Percentiles rank a stretch among this genome's conserved stretches.
phyloP scores from a whole-genome alignment of 2,797 vertebrate species.

The Mallotus villosus region DNA sequence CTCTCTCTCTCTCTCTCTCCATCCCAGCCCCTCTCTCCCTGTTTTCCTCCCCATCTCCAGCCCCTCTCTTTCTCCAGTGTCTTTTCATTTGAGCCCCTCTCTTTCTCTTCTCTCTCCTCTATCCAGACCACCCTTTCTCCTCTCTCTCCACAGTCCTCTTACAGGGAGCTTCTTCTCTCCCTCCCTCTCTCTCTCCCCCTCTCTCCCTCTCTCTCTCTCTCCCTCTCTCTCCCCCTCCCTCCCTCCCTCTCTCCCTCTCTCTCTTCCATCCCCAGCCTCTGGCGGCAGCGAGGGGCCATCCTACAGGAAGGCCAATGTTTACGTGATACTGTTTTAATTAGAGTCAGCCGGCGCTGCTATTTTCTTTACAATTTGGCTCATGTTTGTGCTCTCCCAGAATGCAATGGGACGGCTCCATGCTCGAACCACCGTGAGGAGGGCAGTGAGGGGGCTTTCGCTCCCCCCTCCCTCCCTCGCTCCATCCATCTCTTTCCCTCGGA shows the following conservation, averaged over 20 bases:
- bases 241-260: not conserved
- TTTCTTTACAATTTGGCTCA: conserved; percentile 71
- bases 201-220: not conserved
- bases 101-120: conserved; percentile 27
- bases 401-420: conserved; percentile 55
- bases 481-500: not conserved
- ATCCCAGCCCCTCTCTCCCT: conserved; percentile 31
- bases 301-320: conserved; percentile 76
- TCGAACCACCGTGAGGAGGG: conserved; percentile 46
- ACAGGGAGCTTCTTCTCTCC: too few species aligned
- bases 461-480: not conserved
- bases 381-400: conserved; percentile 66
- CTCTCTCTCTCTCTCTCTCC: conserved; percentile 35
- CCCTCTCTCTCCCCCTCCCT: not conserved
- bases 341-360: conserved; percentile 67
- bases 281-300: conserved; percentile 33
- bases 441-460: conserved; percentile 29
- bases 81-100: conserved; percentile 14
- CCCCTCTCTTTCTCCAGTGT: conserved; percentile 26
- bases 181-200: not conserved
- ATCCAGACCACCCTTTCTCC: conserved; percentile 26
- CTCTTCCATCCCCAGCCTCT: conserved; percentile 4
- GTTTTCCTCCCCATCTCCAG: conserved; percentile 48
- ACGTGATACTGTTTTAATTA: conserved; percentile 76
- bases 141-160: conserved; percentile 12